These are phyloP conservation scores for Eira barbara DNA, from an alignment of 2,113 vertebrate genomes.

Conservation along the genomic window DNA sequence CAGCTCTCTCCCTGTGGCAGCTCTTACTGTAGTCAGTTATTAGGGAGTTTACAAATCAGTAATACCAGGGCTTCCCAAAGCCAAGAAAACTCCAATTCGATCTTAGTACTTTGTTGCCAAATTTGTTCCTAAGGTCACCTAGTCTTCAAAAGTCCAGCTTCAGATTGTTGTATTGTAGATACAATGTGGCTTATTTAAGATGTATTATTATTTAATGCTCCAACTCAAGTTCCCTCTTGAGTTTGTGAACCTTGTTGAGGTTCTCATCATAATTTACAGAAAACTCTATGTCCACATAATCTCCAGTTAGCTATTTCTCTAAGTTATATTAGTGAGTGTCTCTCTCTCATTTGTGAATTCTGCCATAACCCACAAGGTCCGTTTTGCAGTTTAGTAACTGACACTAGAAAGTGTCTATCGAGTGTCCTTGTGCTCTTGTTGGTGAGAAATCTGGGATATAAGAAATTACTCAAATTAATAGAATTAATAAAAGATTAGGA, in stretches of 20 bases:
- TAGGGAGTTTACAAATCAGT: neutral
- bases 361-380: neutral
- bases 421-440: slow-evolving; percentile 22
- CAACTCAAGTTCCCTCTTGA: slow-evolving; percentile 24
- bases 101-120: neutral
- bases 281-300: slow-evolving; percentile 10
- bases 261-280: slow-evolving; percentile 47
- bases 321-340: neutral
- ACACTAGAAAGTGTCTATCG: neutral
- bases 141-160: neutral
- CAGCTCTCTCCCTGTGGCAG: neutral
- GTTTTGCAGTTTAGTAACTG: slow-evolving; percentile 1
- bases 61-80: neutral
- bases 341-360: slow-evolving; percentile 55
- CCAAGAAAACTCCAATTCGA: neutral
- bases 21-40: neutral
- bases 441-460: slow-evolving; percentile 5
- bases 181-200: neutral
- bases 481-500: slow-evolving; percentile 41
- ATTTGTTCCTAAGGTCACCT: neutral
- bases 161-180: neutral
- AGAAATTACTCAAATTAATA: slow-evolving; percentile 35
- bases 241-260: slow-evolving; percentile 34
- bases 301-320: slow-evolving; percentile 36
- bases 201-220: neutral